Evolutionary conservation across 2,113 vertebrate species (phyloP), one percentile per base, ranked within the genome.

Genomic region (Halcyon malimbica): DNA sequence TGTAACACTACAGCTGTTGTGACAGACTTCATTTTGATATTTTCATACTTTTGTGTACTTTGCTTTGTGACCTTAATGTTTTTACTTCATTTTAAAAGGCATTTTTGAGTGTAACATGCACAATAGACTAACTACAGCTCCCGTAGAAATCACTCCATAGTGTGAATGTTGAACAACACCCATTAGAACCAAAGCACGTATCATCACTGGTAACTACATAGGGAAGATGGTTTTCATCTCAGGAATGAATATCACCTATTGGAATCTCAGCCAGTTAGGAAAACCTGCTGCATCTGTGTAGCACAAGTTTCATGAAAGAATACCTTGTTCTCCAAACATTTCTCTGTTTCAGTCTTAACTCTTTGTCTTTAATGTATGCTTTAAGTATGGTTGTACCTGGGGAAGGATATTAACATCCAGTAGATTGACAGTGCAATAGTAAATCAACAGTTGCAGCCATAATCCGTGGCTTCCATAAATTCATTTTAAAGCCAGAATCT

Each of bases 1-100:
- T 96, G 89, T 96, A 94, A 94, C 90, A 89, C 93, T 95, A 90
- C 93, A 91, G 88, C 90, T 97, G 92, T 94, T 95, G 93, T 94
- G 94, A 93, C 93, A 95, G 96, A 88, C 84, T 96, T 92, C 60
- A 89, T 87, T 93, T 89, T 91, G 90, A 73, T 93, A 79, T 92
- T 89, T 97, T 93, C 81, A 46, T 95, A 89, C 82, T 90, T 89
- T 11, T 73, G 68, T 10, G 0, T 84, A 80, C 91, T 90, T 95
- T 92, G 39, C 87, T 95, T 79, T 94, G 76, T 96, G 89, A 92
- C 90, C 94, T 89, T 91, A 68, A 89, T 92, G 81, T 83, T 96
- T 94, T 89, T 78, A 54, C 65, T 83, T 89, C 75, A 54, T 83
- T 94, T 92, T 76, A 54, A 75, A 69, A 87, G 65, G 46, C 81